Base-by-base conservation (phyloP, 2,797 vertebrate species). In the Pseudochirops corinnae region DNA sequence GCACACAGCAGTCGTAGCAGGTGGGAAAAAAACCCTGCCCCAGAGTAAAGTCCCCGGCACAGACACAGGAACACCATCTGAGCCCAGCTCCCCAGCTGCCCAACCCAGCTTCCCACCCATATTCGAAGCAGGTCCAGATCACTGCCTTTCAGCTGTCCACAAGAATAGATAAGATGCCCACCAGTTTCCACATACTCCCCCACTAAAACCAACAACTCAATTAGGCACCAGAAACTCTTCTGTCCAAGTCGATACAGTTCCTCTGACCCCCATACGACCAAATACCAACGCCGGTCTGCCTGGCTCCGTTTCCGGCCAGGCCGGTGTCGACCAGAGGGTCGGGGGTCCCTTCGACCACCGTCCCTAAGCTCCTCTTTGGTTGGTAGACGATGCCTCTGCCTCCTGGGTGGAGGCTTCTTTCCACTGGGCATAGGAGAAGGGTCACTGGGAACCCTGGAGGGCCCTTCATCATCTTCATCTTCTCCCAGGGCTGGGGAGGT, bases 181-280 rank as follows among this genome's bases (percentile, higher is more conserved):
- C 99, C 98, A 0, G 98, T 98, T 98, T 99, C 99, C 67, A 99
- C 99, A 0, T 98, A 98, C 13, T 99, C 98, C 57, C 99, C 99
- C 97, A 99, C 98, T 91, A 99, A 99, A 91, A 99, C 99, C 31
- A 99, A 99, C 96, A 99, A 98, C 97, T 99, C 99, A 56, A 99
- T 99, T 95, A 99, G 98, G 98, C 99, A 99, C 98, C 99, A 99
- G 93, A 99, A 97, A 92, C 99, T 99, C 91, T 99, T 99, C 95
- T 99, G 98, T 96, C 99, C 99, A 94, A 99, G 98, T 94, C 98
- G 99, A 62, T 99, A 94, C 7, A 98, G 98, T 96, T 99, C 99
- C 0, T 99, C 99, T 95, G 92, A 96, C 94, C 74, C 96, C 92
- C 92, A 98, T 90, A 58, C 93, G 55, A 92, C 97, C 4, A 98